These are phyloP conservation scores for Temnothorax longispinosus DNA, from an alignment of 1,140 invertebrate genomes.

Conservation along the genomic window DNA sequence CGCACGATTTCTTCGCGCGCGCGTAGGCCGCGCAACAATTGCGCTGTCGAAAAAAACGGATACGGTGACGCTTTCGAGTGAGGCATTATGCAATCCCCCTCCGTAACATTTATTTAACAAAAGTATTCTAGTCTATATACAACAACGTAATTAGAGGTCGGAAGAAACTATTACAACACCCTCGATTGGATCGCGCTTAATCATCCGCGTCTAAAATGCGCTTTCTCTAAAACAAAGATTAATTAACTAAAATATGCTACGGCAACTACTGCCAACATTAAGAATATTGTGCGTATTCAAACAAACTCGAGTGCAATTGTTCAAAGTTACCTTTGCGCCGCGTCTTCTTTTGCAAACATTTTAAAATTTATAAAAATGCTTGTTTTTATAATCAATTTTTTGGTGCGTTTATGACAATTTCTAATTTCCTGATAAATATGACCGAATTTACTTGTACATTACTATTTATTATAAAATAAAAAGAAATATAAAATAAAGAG, in stretches of 20 bases:
- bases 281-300: background rate
- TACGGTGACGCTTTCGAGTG: background rate
- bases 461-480: background rate
- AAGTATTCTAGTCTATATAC: constrained; percentile 49
- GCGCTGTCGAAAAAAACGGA: background rate
- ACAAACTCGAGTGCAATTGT: constrained; percentile 7
- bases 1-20: constrained; percentile 11
- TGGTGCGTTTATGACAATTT: background rate
- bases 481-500: background rate
- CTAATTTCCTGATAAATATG: background rate
- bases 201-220: constrained; percentile 35
- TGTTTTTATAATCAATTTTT: background rate
- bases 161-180: constrained; percentile 39
- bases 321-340: background rate
- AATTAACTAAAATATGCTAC: constrained; percentile 17
- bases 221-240: constrained; percentile 33
- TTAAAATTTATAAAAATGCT: background rate
- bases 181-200: background rate
- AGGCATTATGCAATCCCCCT: constrained; percentile 19
- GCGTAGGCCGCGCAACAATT: constrained; percentile 4
- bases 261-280: background rate
- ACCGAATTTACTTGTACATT: background rate
- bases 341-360: background rate
- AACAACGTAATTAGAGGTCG: constrained; percentile 38
- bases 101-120: constrained; percentile 57